Conservation (phyloP, 2,888 invertebrate genomes). For the Philhelius pedissequus region DNA sequence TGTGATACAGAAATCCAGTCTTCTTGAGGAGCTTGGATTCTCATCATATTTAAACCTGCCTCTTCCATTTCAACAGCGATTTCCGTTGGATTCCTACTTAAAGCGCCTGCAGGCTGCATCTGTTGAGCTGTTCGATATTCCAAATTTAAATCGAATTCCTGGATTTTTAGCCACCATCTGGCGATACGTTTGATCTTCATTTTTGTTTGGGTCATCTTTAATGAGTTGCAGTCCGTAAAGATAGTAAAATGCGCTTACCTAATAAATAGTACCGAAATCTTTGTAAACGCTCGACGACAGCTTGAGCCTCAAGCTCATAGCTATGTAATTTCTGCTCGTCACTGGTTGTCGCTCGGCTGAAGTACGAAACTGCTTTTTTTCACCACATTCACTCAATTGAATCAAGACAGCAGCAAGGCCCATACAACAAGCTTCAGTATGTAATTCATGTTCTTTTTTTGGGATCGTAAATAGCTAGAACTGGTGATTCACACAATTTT, state of each 20-base stretch:
- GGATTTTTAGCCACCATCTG: too few relatives aligned
- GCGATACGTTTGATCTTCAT: constrained; percentile 16
- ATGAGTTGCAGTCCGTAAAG: constrained; percentile 38
- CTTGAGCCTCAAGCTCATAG: constrained; percentile 24
- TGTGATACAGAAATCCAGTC: neutral
- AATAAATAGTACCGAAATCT: constrained; percentile 46
- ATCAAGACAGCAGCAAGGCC: constrained; percentile 16
- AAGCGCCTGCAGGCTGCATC: constrained; percentile 65
- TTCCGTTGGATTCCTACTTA: constrained; percentile 64
- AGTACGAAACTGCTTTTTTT: too few relatives aligned
- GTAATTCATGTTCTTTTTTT: constrained; percentile 29
- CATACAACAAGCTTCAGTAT: constrained; percentile 30
- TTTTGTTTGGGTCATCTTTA: constrained; percentile 17
- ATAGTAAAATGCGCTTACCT: constrained; percentile 38
- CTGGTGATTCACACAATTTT: too few relatives aligned
- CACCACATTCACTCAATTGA: too few relatives aligned
- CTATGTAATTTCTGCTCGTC: too few relatives aligned
- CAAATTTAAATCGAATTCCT: constrained; percentile 52
- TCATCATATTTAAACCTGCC: neutral
- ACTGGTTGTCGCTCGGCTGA: too few relatives aligned
- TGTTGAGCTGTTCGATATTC: constrained; percentile 34
- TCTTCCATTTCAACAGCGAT: neutral
- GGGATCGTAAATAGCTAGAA: constrained; percentile 34
- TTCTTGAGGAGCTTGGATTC: neutral
- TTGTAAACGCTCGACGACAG: constrained; percentile 38